Evolutionary conservation across 2,113 vertebrate species (phyloP), one percentile per base, ranked within the genome.

Genomic region (Cygnus buccinator): DNA sequence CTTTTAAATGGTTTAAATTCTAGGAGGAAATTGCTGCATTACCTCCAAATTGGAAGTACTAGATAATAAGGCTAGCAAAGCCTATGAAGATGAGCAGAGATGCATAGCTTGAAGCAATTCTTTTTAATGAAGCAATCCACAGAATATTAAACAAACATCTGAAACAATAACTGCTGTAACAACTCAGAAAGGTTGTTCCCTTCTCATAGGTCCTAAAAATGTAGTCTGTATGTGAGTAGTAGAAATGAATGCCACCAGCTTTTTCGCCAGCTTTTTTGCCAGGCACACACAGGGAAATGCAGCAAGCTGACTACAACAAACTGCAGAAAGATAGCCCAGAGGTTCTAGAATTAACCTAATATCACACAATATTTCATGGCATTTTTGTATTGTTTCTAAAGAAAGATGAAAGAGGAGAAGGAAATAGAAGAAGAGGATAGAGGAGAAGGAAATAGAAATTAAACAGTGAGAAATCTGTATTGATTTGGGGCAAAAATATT

Each of bases 241-340:
- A 76, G 68, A 78, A 94, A 88, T 59, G 0, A 96, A 88, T 16
- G 74, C 59, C 62, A 89, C 50, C 39, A 92, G 26, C n/a, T 48
- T 44, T 68, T 91, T 59, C 79, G 75, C 50, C 39, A 92, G 26
- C 31, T 48, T 44, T 68, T 91, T 59, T 77, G 75, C 50, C 61
- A 44, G 29, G 48, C 23, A 80, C 57, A 71, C 20, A 12, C 10
- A 3, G 33, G 29, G 16, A 87, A 95, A 96, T 68, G 81, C 70
- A 89, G 90, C 73, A 96, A 92, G 94, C 12, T 48, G 54, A 82
- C 71, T 87, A 59, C 72, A 23, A 57, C 39, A 10, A 95, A 81
- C 78, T 92, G 70, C 68, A 88, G 62, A 87, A 93, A 94, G 72
- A 41, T 65, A 82, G 63, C 54, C 48, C 57, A 89, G 77, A 74